Conservation (phyloP, 2,113 vertebrate genomes). For the Istiophorus platypterus region DNA sequence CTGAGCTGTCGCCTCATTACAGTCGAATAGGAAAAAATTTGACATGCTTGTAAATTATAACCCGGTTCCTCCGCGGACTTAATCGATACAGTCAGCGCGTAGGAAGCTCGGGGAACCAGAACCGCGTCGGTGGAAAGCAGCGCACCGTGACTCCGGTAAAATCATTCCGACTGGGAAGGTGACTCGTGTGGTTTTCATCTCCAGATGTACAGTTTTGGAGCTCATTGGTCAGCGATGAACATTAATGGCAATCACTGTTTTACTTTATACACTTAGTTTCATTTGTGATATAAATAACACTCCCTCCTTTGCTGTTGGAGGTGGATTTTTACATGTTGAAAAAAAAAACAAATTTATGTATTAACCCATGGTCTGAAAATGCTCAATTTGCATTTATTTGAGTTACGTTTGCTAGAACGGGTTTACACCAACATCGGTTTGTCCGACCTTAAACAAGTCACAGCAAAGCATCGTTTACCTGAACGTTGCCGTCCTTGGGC, state of each 20-base stretch:
- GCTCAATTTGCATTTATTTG: no score
- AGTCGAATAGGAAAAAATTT: not conserved
- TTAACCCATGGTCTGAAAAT: no score
- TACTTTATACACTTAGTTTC: not conserved
- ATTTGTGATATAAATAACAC: not conserved
- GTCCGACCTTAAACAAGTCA: no score
- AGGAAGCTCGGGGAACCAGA: constrained; percentile 27
- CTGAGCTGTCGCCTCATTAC: not conserved
- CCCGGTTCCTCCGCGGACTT: not conserved
- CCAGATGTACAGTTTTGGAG: constrained; percentile 19
- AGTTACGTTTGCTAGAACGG: no score
- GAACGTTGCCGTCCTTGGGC: no score
- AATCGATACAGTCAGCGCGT: constrained; percentile 34
- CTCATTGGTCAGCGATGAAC: constrained; percentile 25
- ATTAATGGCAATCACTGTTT: not conserved
- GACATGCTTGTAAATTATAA: constrained; percentile 12
- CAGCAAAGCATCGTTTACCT: no score
- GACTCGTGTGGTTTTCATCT: constrained; percentile 12
- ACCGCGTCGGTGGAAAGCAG: constrained; percentile 42
- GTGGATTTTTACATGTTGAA: not conserved
- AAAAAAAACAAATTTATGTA: no score
- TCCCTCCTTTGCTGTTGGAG: no score
- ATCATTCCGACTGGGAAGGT: constrained; percentile 36
- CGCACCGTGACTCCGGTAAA: constrained; percentile 28
- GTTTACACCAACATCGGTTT: no score